Base-by-base conservation (phyloP, 2,888 invertebrate species). In the Disparrhopalites patrizii region DNA sequence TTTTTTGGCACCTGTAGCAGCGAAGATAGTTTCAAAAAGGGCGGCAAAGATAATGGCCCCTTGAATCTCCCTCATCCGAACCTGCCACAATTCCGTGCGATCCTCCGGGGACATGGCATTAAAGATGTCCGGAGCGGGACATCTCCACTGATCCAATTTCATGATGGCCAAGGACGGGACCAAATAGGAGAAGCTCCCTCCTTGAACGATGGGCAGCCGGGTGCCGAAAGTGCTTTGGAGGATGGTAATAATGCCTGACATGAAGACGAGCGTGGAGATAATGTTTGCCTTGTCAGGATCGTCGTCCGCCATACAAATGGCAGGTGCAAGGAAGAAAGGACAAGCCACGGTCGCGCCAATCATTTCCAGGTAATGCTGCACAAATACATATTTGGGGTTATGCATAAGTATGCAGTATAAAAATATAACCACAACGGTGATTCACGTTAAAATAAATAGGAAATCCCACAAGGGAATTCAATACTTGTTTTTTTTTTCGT, bases 321-420 rank as follows among this genome's bases (percentile, higher is more conserved):
- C 87, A 0, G 89, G 88, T 13, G 89, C 87, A 66, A 91, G 79
- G 68, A 91, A 87, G 77, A 91, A 89, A 0, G 91, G 91, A 73
- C 90, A 89, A 1, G 90, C 86, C 7, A 91, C 87, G 40, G 91
- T 90, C 0, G 89, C 89, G 0, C 91, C 91, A 68, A 92, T 89
- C 88, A 91, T 91, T 0, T 91, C 91, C 72, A 90, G 79, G 78
- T 90, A 90, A 77, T 90, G 90, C 85, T 90, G 47, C 23, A 23
- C n/a, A n/a, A n/a, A n/a, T n/a, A n/a, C n/a, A n/a, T n/a, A n/a
- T n/a, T n/a, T n/a, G n/a, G n/a, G n/a, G n/a, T n/a, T n/a, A n/a
- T n/a, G n/a, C n/a, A n/a, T n/a, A n/a, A n/a, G n/a, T n/a, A n/a
- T n/a, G n/a, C n/a, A n/a, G n/a, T n/a, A n/a, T n/a, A n/a, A n/a